Conservation (phyloP, 2,113 vertebrate genomes). For the Muntiacus muntjak region DNA sequence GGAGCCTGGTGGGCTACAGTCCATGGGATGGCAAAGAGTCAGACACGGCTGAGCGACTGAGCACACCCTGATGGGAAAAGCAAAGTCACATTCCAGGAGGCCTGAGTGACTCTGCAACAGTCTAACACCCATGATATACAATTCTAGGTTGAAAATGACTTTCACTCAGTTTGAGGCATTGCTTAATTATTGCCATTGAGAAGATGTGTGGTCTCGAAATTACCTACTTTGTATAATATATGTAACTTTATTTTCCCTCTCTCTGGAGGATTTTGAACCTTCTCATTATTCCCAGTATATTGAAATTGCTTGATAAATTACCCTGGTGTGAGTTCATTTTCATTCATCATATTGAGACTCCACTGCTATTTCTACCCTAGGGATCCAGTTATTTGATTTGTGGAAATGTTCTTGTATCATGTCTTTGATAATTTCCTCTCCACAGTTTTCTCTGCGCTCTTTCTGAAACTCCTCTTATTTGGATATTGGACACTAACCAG, state of each 20-base stretch:
- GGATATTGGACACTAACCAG: neutral
- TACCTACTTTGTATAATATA: neutral
- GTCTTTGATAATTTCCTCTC: neutral
- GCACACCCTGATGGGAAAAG: neutral
- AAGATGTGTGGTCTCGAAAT: neutral
- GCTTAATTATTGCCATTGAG: neutral
- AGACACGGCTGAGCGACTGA: neutral
- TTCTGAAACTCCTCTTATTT: neutral
- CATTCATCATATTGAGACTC: neutral
- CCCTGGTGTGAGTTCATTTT: neutral
- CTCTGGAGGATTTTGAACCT: neutral
- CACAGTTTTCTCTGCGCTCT: neutral
- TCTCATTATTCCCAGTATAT: neutral
- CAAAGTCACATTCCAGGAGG: neutral
- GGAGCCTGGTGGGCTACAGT: neutral
- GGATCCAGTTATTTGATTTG: neutral
- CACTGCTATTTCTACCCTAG: neutral
- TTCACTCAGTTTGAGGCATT: neutral
- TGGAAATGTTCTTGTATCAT: neutral
- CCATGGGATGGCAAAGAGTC: neutral
- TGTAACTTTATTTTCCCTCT: neutral
- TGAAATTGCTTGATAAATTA: neutral
- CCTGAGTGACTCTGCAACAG: neutral
- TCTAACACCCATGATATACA: neutral
- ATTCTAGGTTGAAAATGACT: neutral